phyloP scores from a whole-genome alignment of 2,888 invertebrate species.

The Zaprionus bogoriensis region DNA sequence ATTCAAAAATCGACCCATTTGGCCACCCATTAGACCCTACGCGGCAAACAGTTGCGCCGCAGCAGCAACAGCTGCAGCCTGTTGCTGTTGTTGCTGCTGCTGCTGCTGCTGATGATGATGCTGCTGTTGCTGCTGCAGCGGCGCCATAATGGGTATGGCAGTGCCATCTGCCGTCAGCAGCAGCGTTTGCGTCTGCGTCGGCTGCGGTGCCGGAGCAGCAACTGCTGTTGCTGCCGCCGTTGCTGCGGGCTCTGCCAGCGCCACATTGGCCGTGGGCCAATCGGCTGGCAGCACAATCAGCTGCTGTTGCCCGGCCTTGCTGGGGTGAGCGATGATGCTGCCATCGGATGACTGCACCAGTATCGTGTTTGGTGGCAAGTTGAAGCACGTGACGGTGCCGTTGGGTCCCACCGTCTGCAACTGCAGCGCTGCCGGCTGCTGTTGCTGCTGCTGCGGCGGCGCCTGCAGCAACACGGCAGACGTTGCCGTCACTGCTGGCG shows the following conservation, averaged over 20 bases:
- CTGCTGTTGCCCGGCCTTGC: conserved; percentile 74
- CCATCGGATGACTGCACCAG: conserved; percentile 78
- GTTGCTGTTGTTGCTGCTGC: conserved; percentile 69
- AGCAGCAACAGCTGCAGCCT: conserved; percentile 70
- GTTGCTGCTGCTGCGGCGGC: conserved; percentile 31
- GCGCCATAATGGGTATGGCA: conserved; percentile 71
- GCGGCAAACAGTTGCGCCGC: conserved; percentile 76
- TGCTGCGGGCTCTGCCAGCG: conserved; percentile 32
- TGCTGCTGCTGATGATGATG: conserved; percentile 43
- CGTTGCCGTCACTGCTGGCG: conserved; percentile 27
- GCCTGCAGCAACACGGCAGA: not conserved
- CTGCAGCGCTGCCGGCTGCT: conserved; percentile 59
- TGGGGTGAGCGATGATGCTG: conserved; percentile 73
- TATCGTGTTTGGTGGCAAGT: conserved; percentile 79
- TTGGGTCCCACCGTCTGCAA: conserved; percentile 79
- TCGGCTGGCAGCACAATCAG: conserved; percentile 72
- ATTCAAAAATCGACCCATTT: conserved; percentile 81
- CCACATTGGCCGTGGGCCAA: conserved; percentile 48
- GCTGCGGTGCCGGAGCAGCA: conserved; percentile 14
- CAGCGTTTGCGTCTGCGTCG: conserved; percentile 61
- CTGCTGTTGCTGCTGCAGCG: conserved; percentile 53
- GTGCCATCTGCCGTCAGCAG: conserved; percentile 72
- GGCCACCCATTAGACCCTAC: conserved; percentile 82
- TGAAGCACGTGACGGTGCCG: conserved; percentile 79
- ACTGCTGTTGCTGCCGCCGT: conserved; percentile 32